phyloP scores from a whole-genome alignment of 2,888 invertebrate genomes.

The Oscheius myriophilus region DNA sequence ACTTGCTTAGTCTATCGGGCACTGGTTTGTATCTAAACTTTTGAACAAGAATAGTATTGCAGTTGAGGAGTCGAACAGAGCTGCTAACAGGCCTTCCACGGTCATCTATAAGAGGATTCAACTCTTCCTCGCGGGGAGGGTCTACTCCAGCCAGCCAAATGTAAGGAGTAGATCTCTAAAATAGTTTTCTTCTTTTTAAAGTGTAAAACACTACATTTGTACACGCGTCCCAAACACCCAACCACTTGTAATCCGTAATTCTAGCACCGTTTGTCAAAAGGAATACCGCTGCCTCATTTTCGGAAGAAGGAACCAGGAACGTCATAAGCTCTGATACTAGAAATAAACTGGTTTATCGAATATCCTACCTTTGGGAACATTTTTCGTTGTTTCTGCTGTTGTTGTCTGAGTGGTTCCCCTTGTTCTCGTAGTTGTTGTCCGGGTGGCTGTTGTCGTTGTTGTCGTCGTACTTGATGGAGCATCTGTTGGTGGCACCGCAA shows the following conservation, averaged over 20 bases:
- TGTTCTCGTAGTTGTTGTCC: background rate
- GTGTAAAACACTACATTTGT: constrained; percentile 20
- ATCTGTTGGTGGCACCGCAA: too few species aligned
- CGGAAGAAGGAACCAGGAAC: background rate
- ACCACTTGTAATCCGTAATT: constrained; percentile 31
- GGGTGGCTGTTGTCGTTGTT: background rate
- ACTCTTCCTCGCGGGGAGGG: constrained; percentile 26
- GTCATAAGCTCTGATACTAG: background rate
- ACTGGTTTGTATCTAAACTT: constrained; percentile 14
- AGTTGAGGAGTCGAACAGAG: constrained; percentile 38
- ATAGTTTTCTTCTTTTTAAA: background rate
- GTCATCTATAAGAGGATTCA: background rate
- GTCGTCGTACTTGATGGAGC: too few species aligned
- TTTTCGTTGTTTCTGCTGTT: background rate
- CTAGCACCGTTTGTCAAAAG: constrained; percentile 27
- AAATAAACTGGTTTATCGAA: background rate
- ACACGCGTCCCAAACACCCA: constrained; percentile 33
- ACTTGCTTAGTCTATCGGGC: constrained; percentile 7
- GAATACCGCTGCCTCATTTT: constrained; percentile 13
- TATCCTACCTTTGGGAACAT: background rate
- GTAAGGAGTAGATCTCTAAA: constrained; percentile 24
- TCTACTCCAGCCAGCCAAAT: constrained; percentile 27
- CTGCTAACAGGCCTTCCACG: background rate
- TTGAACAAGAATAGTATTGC: constrained; percentile 50
- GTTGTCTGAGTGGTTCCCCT: background rate